Conservation (phyloP, 2,113 vertebrate genomes). For the Ptyas mucosa region DNA sequence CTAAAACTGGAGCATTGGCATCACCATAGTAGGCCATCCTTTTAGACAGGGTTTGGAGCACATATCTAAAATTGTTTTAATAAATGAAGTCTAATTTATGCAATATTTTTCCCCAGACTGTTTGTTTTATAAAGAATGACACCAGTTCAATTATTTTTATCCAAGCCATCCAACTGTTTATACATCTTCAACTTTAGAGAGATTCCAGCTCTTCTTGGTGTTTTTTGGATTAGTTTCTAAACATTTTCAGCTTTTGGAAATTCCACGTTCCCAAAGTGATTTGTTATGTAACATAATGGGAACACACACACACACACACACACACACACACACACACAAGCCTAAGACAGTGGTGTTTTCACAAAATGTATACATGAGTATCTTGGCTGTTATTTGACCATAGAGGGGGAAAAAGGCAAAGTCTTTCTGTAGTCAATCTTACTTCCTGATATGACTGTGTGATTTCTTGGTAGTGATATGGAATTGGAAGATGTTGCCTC, state of each 20-base stretch:
- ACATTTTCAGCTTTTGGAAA: not conserved
- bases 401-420: not conserved
- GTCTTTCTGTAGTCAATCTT: not conserved
- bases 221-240: not conserved
- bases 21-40: constrained; percentile 31
- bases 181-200: not conserved
- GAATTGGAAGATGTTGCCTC: not conserved
- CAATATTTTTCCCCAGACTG: not conserved
- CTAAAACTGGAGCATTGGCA: constrained; percentile 23
- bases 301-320: not conserved
- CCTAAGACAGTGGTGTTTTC: not conserved
- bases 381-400: not conserved
- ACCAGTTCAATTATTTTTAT: constrained; percentile 1
- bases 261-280: not conserved
- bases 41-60: constrained; percentile 30
- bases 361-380: not conserved
- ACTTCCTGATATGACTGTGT: not conserved
- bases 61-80: constrained; percentile 28
- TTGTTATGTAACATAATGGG: not conserved
- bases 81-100: not conserved
- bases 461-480: not conserved
- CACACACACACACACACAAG: not conserved
- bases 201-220: not conserved
- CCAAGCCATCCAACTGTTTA: not conserved
- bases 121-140: constrained; percentile 15